These are phyloP conservation scores for Drosophila orosa DNA, from an alignment of 1,140 invertebrate genomes.

Conservation along the genomic window DNA sequence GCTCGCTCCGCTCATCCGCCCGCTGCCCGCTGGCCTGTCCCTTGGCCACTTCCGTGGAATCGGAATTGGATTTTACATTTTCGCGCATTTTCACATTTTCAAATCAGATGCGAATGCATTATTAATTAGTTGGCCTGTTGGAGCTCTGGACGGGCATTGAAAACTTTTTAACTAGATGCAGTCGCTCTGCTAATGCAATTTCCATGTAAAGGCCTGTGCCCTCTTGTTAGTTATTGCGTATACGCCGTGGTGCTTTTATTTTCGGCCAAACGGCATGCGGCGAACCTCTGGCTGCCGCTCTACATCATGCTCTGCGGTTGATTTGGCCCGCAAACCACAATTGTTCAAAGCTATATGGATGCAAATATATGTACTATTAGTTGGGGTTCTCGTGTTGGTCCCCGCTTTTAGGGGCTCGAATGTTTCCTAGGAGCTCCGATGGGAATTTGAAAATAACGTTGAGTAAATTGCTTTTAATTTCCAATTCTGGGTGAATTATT, in stretches of 20 bases:
- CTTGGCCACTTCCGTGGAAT: slow-evolving; percentile 19
- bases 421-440: neutral
- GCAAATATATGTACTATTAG: slow-evolving; percentile 11
- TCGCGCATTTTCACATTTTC: slow-evolving; percentile 52
- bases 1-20: neutral
- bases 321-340: slow-evolving; percentile 31
- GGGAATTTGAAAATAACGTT: slow-evolving; percentile 10
- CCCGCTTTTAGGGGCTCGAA: neutral
- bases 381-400: neutral
- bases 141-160: slow-evolving; percentile 3
- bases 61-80: slow-evolving; percentile 43
- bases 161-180: slow-evolving; percentile 49
- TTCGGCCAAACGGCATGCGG: slow-evolving; percentile 39
- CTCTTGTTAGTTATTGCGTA: slow-evolving; percentile 48
- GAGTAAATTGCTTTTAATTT: slow-evolving; percentile 24
- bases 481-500: slow-evolving; percentile 17
- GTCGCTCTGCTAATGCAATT: slow-evolving; percentile 59
- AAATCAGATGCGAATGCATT: slow-evolving; percentile 67
- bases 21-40: neutral
- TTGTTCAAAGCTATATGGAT: slow-evolving; percentile 22
- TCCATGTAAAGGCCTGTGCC: slow-evolving; percentile 43
- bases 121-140: slow-evolving; percentile 60
- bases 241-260: slow-evolving; percentile 47
- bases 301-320: slow-evolving; percentile 44
- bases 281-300: slow-evolving; percentile 25